Evolutionary conservation across 23 tunicate genomes (phyloP).

Genomic region (Corella eumyota): DNA sequence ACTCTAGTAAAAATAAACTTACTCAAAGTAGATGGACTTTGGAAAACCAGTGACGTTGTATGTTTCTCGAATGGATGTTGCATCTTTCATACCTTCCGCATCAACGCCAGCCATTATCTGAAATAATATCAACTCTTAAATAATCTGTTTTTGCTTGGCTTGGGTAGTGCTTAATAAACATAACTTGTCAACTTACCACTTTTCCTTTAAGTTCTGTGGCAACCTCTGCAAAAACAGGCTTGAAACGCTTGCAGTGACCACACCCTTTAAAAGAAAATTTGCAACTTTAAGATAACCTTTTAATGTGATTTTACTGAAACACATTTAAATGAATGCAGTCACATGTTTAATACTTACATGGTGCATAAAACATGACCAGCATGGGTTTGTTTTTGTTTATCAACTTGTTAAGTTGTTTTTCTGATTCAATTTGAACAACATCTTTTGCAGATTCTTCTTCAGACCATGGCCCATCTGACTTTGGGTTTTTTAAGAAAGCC

Average conservation of each 20-base stretch:
- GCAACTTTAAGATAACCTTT: no score
- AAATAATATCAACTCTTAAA: not conserved
- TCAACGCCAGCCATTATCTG: constrained; percentile 86
- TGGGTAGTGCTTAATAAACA: no score
- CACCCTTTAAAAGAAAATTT: constrained; percentile 74
- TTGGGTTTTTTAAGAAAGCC: constrained; percentile 66
- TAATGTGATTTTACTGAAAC: no score
- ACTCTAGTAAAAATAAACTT: no score
- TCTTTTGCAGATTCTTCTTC: constrained; percentile 87
- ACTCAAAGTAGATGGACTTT: constrained; percentile 86
- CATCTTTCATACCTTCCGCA: constrained; percentile 67
- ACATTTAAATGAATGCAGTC: no score
- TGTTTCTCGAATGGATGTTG: constrained; percentile 36
- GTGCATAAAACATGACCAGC: constrained; percentile 91
- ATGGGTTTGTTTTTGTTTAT: constrained; percentile 77
- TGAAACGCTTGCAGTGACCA: constrained; percentile 88
- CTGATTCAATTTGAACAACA: constrained; percentile 79
- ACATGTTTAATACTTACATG: constrained; percentile 64
- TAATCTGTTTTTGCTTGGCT: no score
- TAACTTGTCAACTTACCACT: constrained; percentile 91
- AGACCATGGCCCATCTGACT: constrained; percentile 91
- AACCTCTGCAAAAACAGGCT: constrained; percentile 78
- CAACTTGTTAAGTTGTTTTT: constrained; percentile 72
- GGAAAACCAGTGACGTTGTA: constrained; percentile 93
- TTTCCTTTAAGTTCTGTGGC: constrained; percentile 86